Evolutionary conservation across 2,113 vertebrate genomes (phyloP).

Genomic region (Propithecus coquereli): DNA sequence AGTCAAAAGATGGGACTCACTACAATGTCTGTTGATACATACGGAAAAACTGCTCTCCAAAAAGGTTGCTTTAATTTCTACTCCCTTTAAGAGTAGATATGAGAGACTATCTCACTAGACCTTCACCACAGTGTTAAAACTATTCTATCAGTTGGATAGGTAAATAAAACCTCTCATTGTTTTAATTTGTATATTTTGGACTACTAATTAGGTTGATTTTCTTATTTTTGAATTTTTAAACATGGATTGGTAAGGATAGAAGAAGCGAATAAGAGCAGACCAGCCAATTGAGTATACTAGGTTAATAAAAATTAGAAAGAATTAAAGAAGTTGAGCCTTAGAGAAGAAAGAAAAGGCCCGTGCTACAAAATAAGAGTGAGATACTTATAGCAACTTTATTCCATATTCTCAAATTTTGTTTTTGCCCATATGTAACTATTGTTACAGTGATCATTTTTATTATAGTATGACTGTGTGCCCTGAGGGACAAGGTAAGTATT

Average conservation of each 20-base stretch:
- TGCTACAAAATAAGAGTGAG: background rate
- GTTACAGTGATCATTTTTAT: background rate
- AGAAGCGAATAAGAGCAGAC: background rate
- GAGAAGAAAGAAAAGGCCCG: background rate
- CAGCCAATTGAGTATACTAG: background rate
- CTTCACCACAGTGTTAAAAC: background rate
- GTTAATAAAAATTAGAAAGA: background rate
- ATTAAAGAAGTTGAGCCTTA: background rate
- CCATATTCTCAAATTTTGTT: background rate
- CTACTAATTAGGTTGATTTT: background rate
- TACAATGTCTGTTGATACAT: background rate
- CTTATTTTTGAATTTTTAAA: slow-evolving; percentile 17
- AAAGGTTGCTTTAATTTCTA: background rate
- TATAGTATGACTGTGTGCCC: background rate
- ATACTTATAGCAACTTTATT: background rate
- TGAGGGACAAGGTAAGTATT: background rate
- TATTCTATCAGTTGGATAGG: background rate
- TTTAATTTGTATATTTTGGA: background rate
- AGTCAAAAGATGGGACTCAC: background rate
- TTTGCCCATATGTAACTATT: background rate
- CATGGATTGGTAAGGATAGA: background rate
- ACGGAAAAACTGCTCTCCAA: background rate
- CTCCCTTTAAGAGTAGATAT: background rate
- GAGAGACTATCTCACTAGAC: background rate
- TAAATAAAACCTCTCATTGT: background rate